Percentiles rank a stretch among this genome's conserved stretches.
Conservation (phyloP, 2,113 vertebrate genomes). For the Xenus cinereus region DNA sequence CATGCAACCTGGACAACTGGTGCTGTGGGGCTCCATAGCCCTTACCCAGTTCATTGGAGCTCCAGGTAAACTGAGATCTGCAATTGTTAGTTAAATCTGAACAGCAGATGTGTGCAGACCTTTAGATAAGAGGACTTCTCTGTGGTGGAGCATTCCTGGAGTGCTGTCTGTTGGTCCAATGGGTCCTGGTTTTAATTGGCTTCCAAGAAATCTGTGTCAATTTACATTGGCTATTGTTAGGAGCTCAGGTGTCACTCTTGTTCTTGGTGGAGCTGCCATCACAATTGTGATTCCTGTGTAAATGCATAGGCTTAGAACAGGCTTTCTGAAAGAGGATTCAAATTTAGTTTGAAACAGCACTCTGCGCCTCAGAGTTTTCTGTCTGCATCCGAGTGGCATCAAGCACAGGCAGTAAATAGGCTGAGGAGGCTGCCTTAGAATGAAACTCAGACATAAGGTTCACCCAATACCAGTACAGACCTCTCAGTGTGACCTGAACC, state of each 20-base stretch:
- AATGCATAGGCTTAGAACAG: not conserved
- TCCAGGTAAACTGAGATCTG: not conserved
- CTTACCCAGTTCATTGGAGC: rapidly evolving
- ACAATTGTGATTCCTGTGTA: not conserved
- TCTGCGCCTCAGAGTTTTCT: not conserved
- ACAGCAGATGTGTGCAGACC: not conserved
- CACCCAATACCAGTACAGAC: rapidly evolving
- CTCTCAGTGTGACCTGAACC: not conserved
- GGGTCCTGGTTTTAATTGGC: not conserved
- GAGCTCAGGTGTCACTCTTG: not conserved
- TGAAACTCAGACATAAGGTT: not conserved
- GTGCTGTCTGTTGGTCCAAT: not conserved
- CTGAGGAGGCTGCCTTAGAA: not conserved
- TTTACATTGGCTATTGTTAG: not conserved
- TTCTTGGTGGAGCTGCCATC: not conserved
- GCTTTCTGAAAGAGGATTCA: not conserved
- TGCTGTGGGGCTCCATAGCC: not conserved
- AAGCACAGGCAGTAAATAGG: not conserved
- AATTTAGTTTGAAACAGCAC: not conserved
- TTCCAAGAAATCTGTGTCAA: not conserved
- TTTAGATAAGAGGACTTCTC: not conserved
- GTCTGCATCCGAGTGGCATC: not conserved
- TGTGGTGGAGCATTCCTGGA: not conserved
- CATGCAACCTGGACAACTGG: not conserved
- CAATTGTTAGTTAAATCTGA: not conserved